These are phyloP conservation scores for Rhynchomys soricoides DNA, from an alignment of 2,113 vertebrate genomes.

Conservation along the genomic window DNA sequence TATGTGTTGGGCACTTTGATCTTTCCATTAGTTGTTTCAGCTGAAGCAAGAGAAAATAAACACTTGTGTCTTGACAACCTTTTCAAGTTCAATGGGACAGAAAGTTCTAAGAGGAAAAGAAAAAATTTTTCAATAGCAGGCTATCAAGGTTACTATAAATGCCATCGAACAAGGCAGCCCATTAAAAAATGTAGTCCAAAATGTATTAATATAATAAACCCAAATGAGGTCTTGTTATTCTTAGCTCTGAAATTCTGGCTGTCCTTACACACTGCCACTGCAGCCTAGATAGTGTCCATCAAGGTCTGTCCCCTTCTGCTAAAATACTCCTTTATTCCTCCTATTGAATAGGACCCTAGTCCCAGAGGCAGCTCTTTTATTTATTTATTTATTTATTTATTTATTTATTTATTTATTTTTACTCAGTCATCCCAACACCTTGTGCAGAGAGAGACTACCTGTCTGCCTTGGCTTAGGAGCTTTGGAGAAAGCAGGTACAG, in stretches of 20 bases:
- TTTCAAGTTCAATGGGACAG: slow-evolving; percentile 73
- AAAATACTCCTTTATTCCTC: not conserved
- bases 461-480: not conserved
- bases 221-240: slow-evolving; percentile 52
- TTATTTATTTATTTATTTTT: no score
- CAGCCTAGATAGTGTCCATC: not conserved
- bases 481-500: not conserved
- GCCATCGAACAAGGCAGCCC: slow-evolving; percentile 61
- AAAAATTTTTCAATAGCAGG: slow-evolving; percentile 67
- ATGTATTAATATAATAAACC: slow-evolving; percentile 58
- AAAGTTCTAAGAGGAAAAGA: slow-evolving; percentile 70
- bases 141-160: slow-evolving; percentile 63
- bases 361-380: not conserved
- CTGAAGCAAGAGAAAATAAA: slow-evolving; percentile 69
- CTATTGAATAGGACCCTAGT: not conserved
- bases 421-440: not conserved
- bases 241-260: slow-evolving; percentile 58
- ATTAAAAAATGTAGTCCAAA: slow-evolving; percentile 71
- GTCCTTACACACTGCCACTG: slow-evolving; percentile 36
- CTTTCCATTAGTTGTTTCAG: slow-evolving; percentile 76
- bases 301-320: not conserved
- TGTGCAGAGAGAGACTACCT: not conserved
- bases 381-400: no score
- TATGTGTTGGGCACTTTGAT: slow-evolving; percentile 70
- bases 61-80: slow-evolving; percentile 70